These are phyloP conservation scores for Homarus americanus DNA, from an alignment of 1,140 invertebrate species.

Conservation along the genomic window DNA sequence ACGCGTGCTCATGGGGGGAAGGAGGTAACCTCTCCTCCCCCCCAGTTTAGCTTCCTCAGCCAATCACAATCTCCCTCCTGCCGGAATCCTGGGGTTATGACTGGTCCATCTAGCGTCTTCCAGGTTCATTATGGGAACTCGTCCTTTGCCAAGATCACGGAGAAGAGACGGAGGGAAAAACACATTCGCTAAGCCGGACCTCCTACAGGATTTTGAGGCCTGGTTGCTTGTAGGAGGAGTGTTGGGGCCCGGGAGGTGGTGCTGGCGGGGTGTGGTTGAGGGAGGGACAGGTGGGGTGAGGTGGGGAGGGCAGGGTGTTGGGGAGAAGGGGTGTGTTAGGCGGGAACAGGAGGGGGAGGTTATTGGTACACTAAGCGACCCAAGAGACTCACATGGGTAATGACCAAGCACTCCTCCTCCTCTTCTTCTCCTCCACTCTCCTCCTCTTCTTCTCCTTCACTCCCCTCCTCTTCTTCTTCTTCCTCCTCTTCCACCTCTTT, in stretches of 20 bases:
- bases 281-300: not conserved
- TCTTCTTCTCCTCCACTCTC: not conserved
- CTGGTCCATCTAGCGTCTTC: not conserved
- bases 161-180: not conserved
- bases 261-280: not conserved
- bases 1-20: not conserved
- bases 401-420: not conserved
- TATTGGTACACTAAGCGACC: not conserved
- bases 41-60: not conserved
- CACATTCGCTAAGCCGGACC: not conserved
- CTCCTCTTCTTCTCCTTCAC: not conserved
- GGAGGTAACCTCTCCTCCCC: too few relatives aligned
- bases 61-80: not conserved
- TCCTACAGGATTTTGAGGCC: not conserved
- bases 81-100: not conserved
- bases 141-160: constrained; percentile 19
- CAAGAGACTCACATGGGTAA: not conserved
- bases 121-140: constrained; percentile 1
- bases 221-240: not conserved
- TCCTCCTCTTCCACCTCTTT: not conserved
- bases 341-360: not conserved
- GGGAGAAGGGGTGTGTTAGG: not conserved
- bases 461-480: not conserved
- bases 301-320: not conserved
- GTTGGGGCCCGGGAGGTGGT: not conserved